Evolutionary conservation across 1,140 invertebrate species (phyloP).

Genomic region (Araneus ventricosus): DNA sequence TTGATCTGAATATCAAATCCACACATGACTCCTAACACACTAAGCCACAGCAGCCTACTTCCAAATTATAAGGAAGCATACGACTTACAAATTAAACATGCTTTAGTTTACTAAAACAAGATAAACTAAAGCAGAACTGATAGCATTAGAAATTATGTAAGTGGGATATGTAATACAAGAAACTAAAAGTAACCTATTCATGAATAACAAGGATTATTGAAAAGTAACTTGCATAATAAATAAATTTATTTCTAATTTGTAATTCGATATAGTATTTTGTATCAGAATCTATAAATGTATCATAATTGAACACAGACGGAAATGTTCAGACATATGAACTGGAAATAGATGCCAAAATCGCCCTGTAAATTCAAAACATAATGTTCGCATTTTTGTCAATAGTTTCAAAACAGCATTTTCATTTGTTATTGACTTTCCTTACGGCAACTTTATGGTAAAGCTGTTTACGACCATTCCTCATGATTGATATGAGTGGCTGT

Average conservation of each 20-base stretch:
- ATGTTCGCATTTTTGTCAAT: conserved; percentile 73
- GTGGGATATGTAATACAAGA: too few species aligned
- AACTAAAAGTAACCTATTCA: too few species aligned
- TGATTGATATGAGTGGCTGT: conserved; percentile 58
- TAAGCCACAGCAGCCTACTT: too few species aligned
- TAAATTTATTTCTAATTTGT: background rate
- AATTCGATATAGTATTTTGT: background rate
- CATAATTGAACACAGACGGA: background rate
- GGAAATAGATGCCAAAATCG: background rate
- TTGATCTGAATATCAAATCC: too few species aligned
- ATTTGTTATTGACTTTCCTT: conserved; percentile 67
- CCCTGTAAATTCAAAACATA: conserved; percentile 74
- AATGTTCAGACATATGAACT: background rate
- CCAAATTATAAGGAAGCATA: too few species aligned
- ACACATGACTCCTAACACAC: too few species aligned
- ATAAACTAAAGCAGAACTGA: too few species aligned
- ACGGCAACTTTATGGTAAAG: conserved; percentile 39
- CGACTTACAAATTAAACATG: too few species aligned
- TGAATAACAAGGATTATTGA: too few species aligned
- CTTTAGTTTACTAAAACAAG: too few species aligned
- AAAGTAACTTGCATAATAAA: too few species aligned
- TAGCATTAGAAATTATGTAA: too few species aligned
- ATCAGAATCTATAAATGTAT: background rate
- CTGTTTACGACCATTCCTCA: conserved; percentile 62
- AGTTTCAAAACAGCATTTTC: conserved; percentile 76